Evolutionary conservation across 2,113 vertebrate species (phyloP).

Genomic region (Siphamia tubifer): DNA sequence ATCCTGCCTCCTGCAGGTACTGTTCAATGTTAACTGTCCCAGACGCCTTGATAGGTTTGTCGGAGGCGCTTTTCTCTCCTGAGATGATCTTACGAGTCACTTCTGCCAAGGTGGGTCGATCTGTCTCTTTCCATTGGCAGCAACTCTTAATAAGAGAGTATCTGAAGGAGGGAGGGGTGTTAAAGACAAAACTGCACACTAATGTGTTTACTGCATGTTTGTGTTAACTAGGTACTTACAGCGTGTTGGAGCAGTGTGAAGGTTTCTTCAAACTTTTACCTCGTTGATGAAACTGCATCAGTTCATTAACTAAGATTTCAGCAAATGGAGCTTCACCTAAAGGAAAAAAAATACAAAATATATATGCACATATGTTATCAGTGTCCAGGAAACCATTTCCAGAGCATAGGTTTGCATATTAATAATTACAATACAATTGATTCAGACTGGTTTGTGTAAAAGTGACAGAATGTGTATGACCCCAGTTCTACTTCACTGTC

Average conservation of each 20-base stretch:
- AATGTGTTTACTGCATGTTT: neutral
- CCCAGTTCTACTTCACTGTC: too few species aligned
- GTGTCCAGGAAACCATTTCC: too few species aligned
- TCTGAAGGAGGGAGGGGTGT: slow-evolving; percentile 63
- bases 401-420: too few species aligned
- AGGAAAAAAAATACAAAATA: neutral
- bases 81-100: slow-evolving; percentile 75
- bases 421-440: too few species aligned
- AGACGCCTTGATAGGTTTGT: slow-evolving; percentile 82
- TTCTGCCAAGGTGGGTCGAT: slow-evolving; percentile 77
- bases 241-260: slow-evolving; percentile 80
- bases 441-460: too few species aligned
- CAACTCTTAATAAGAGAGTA: slow-evolving; percentile 87
- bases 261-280: slow-evolving; percentile 87
- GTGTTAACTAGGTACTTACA: slow-evolving; percentile 76
- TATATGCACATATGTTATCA: too few species aligned
- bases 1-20: slow-evolving; percentile 80
- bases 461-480: too few species aligned
- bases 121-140: slow-evolving; percentile 86
- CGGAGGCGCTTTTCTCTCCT: slow-evolving; percentile 81
- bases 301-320: slow-evolving; percentile 83
- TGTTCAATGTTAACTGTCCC: slow-evolving; percentile 73
- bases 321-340: slow-evolving; percentile 92
- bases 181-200: neutral
- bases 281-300: slow-evolving; percentile 88